Evolutionary conservation across 2,888 invertebrate species (phyloP).

Genomic region (Eustalomyia histrio): DNA sequence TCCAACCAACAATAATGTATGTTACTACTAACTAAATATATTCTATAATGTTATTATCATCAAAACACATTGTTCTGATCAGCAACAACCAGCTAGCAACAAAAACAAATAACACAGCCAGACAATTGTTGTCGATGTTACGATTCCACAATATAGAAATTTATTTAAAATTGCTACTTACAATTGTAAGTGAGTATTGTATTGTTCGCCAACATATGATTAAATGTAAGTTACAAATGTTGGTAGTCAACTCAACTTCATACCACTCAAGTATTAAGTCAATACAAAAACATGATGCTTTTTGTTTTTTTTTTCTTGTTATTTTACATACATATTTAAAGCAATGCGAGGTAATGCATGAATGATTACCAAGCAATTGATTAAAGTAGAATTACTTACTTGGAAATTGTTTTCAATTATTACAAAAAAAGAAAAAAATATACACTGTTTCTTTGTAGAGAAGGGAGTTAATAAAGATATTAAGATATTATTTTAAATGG

Average conservation of each 20-base stretch:
- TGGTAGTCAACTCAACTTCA: conserved; percentile 5
- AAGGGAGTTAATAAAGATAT: background rate
- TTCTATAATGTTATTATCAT: conserved; percentile 22
- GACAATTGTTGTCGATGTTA: conserved; percentile 33
- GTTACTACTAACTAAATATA: conserved; percentile 45
- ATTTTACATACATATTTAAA: conserved; percentile 4
- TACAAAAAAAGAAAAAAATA: background rate
- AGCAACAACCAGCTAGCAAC: conserved; percentile 22
- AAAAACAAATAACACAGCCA: conserved; percentile 17
- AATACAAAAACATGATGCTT: conserved; percentile 19
- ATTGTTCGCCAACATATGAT: conserved; percentile 54
- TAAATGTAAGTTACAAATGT: conserved; percentile 43
- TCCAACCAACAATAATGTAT: conserved; percentile 6
- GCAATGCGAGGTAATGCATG: conserved; percentile 50
- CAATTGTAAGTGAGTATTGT: conserved; percentile 35
- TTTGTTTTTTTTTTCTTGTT: background rate
- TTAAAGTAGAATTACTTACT: conserved; percentile 32
- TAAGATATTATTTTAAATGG: background rate
- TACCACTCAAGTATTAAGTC: background rate
- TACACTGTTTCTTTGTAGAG: background rate
- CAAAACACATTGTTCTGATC: conserved; percentile 48
- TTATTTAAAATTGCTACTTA: conserved; percentile 55
- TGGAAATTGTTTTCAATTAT: conserved; percentile 36
- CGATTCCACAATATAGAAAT: conserved; percentile 44
- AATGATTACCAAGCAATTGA: conserved; percentile 55